These are phyloP conservation scores for Spialia ferax DNA, from an alignment of 2,888 invertebrate species.

Conservation along the genomic window DNA sequence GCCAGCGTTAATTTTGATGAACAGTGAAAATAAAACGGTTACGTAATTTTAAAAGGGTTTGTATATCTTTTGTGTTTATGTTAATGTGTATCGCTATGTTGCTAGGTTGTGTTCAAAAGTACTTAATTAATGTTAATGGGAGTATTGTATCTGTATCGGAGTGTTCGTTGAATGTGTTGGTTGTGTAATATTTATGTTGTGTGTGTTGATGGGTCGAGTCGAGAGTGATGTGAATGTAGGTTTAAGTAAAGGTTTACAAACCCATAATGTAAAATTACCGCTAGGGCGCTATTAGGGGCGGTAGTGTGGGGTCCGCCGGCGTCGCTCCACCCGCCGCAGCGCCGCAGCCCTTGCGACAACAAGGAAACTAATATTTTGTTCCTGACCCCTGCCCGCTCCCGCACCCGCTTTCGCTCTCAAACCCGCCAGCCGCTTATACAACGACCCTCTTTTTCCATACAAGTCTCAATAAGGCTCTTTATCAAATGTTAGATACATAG, in stretches of 20 bases:
- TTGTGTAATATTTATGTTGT: slow-evolving; percentile 42
- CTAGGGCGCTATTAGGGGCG: slow-evolving; percentile 85
- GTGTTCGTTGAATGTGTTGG: slow-evolving; percentile 45
- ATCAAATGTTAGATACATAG: too few relatives aligned
- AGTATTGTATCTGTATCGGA: too few relatives aligned
- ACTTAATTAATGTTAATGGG: slow-evolving; percentile 12
- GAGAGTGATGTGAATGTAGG: slow-evolving; percentile 53
- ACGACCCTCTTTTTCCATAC: slow-evolving; percentile 29
- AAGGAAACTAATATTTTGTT: slow-evolving; percentile 87
- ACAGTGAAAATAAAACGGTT: slow-evolving; percentile 66
- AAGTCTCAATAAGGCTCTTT: background rate
- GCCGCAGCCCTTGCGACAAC: slow-evolving; percentile 87
- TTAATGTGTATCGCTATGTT: slow-evolving; percentile 44
- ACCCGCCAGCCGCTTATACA: slow-evolving; percentile 64
- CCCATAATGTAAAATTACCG: slow-evolving; percentile 86
- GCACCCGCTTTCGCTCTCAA: slow-evolving; percentile 66
- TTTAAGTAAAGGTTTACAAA: slow-evolving; percentile 86
- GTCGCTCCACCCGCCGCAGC: slow-evolving; percentile 83
- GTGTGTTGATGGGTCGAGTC: slow-evolving; percentile 27
- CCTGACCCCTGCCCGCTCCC: slow-evolving; percentile 76
- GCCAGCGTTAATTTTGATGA: slow-evolving; percentile 75
- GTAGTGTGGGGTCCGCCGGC: slow-evolving; percentile 78
- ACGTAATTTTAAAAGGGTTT: slow-evolving; percentile 78
- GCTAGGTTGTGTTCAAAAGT: slow-evolving; percentile 35
- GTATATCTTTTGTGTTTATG: slow-evolving; percentile 73